Base-by-base conservation (phyloP, 2,888 invertebrate genomes). In the Drosophila suboccidentalis region DNA sequence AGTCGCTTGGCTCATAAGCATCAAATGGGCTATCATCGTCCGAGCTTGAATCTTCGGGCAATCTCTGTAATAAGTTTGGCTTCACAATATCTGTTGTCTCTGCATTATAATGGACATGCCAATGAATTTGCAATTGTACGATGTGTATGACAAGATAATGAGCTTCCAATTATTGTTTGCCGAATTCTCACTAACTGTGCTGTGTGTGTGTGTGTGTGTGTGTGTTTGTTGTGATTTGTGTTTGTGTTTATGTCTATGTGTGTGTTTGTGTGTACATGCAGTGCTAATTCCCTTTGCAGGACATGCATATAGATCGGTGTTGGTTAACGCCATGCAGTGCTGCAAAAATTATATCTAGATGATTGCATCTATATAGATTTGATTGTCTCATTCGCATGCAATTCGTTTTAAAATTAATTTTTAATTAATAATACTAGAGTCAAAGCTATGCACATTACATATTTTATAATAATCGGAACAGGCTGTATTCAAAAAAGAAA, bases 21-120 rank as follows among this genome's bases (percentile, higher is more conserved):
- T 92, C 92, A 63, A 92, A 92, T 51, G 92, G 92, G 83, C 87
- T 90, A 90, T 92, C 92, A 82, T 92, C 92, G 61, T 91, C 91
- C 62, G 92, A 91, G 82, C 91, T 91, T 82, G 92, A 91, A 81
- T 92, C 92, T 90, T 92, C 92, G 70, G 91, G 92, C 72, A 91
- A 84, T 83, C 82, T 90, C 91, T 91, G 90, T 75, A 91, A 83
- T 82, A 80, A 77, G 72, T 82, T 75, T 72, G 13, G 19, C 41
- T 51, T 51, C 36, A 43, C 44, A 62, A 47, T 38, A 57, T 32
- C 49, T 72, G 29, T 53, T 72, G 29, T 53, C 57, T 57, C 63
- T 68, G 44, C 29, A 64, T 59, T 10, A 38, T 22, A 17, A 54
- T 77, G 68, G 34, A 11, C 74, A 77, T 87, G 86, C 76, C 66